Evolutionary conservation across 2,888 invertebrate genomes (phyloP).

Genomic region (Acleris literana): DNA sequence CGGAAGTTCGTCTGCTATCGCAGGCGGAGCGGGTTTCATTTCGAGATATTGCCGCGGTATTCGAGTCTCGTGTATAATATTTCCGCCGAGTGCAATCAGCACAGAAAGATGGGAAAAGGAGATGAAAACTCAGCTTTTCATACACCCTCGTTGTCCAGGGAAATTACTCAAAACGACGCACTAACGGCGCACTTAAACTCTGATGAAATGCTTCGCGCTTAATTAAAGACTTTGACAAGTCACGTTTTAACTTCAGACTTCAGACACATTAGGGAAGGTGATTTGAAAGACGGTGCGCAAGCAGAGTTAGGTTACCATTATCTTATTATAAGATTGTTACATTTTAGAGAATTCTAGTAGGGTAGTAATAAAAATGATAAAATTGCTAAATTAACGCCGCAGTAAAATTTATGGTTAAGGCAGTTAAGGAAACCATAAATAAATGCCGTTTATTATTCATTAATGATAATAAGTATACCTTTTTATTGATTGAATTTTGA

Average conservation of each 20-base stretch:
- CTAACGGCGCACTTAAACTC: constrained; percentile 27
- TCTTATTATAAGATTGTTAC: constrained; percentile 2
- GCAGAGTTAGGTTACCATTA: not conserved
- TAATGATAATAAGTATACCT: not conserved
- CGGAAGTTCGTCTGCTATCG: constrained; percentile 49
- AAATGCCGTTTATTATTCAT: constrained; percentile 12
- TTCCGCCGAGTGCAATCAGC: constrained; percentile 33
- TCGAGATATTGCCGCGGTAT: constrained; percentile 50
- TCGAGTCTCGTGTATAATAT: constrained; percentile 34
- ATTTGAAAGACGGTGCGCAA: not conserved
- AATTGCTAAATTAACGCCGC: constrained; percentile 10
- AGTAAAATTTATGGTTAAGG: constrained; percentile 2
- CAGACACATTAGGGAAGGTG: not conserved
- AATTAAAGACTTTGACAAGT: constrained; percentile 20
- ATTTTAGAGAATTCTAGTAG: not conserved
- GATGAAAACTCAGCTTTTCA: constrained; percentile 33
- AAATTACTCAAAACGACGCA: constrained; percentile 30
- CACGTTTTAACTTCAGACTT: constrained; percentile 3
- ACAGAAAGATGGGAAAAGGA: constrained; percentile 28
- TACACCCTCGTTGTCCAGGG: constrained; percentile 32
- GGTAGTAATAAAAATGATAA: constrained; percentile 8
- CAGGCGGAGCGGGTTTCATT: constrained; percentile 49
- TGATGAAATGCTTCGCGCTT: constrained; percentile 14
- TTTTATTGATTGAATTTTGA: too few relatives aligned
- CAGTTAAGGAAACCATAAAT: constrained; percentile 9